Conservation (phyloP, 2,113 vertebrate genomes). For the Cisticola juncidis region DNA sequence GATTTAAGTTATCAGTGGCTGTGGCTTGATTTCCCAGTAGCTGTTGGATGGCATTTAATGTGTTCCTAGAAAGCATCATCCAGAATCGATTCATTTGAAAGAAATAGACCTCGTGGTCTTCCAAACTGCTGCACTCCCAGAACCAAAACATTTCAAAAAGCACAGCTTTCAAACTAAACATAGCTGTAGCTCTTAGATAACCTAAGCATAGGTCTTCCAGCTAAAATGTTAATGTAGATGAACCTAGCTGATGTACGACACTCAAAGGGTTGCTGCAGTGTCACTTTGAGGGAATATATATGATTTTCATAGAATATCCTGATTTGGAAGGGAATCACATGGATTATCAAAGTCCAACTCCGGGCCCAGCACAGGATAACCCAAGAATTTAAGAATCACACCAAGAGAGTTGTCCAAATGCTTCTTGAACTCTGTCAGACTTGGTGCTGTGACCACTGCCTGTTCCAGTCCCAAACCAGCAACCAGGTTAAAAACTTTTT, state of each 20-base stretch:
- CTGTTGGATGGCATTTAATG: neutral
- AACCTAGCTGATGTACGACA: neutral
- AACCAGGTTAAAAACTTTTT: neutral
- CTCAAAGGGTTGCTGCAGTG: neutral
- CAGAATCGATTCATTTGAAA: neutral
- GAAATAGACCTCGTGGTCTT: neutral
- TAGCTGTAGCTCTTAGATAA: too few species aligned
- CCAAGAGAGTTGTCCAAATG: accelerated
- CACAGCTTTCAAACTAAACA: neutral
- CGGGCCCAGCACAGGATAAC: neutral
- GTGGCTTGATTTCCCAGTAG: neutral
- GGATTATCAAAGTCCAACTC: neutral
- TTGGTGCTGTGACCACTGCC: neutral
- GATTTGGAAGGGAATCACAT: neutral
- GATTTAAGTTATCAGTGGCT: neutral
- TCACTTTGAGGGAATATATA: neutral
- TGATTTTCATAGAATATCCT: neutral
- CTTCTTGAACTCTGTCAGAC: neutral
- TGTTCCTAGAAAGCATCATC: neutral
- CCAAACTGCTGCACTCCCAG: neutral
- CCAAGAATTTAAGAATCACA: neutral
- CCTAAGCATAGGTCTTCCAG: neutral
- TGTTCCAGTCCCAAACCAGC: neutral
- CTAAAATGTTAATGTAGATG: neutral
- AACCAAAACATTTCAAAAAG: neutral